Evolutionary conservation across 2,888 invertebrate genomes (phyloP).

Genomic region (Hyposoter didymator): DNA sequence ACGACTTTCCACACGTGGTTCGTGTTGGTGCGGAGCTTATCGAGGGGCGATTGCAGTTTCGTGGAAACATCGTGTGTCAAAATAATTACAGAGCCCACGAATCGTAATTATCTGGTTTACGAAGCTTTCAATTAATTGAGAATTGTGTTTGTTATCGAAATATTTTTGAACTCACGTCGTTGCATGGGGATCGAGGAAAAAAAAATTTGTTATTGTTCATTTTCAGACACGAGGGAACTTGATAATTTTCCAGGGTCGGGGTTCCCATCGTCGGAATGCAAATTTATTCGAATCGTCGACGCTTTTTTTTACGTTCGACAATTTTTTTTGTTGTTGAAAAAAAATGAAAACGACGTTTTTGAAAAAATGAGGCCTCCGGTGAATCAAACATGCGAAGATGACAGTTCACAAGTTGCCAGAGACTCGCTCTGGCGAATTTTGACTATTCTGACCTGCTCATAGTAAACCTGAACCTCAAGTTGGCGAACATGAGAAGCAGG

Average conservation of each 20-base stretch:
- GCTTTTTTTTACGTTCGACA: too few relatives aligned
- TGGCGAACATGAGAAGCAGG: conserved; percentile 23
- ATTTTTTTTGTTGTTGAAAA: too few relatives aligned
- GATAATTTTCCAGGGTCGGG: too few relatives aligned
- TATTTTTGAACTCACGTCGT: neutral
- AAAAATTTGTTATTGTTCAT: neutral
- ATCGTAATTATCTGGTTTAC: neutral
- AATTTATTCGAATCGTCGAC: too few relatives aligned
- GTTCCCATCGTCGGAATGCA: too few relatives aligned
- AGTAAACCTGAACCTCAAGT: conserved; percentile 36
- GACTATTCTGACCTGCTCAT: conserved; percentile 30
- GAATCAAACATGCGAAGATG: neutral
- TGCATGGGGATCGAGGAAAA: neutral
- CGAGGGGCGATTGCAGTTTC: neutral
- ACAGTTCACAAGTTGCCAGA: neutral
- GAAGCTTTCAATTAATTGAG: neutral
- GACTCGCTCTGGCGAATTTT: conserved; percentile 31
- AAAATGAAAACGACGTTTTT: too few relatives aligned
- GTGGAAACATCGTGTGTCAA: neutral
- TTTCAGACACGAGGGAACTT: neutral
- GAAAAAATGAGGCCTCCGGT: neutral
- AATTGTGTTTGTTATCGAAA: neutral
- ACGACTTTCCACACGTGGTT: neutral
- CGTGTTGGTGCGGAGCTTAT: neutral
- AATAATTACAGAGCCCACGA: neutral